Percentiles rank a stretch among this genome's conserved stretches.
Conservation (phyloP, 1,140 invertebrate species). For the Leptopilina boulardi region DNA sequence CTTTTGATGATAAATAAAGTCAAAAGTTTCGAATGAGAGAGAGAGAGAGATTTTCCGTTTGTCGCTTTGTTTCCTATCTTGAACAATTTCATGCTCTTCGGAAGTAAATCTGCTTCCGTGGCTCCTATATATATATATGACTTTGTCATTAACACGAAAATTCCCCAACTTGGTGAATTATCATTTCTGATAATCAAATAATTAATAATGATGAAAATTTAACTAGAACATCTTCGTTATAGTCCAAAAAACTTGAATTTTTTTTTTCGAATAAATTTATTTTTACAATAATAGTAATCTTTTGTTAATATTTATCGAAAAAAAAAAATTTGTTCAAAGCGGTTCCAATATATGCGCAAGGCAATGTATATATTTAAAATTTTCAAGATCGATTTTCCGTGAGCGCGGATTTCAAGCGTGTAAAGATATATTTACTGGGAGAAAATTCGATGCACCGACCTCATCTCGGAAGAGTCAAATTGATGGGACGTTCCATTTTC, state of each 20-base stretch:
- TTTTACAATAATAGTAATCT: too few relatives aligned
- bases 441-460: conserved; percentile 20
- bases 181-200: too few relatives aligned
- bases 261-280: not conserved
- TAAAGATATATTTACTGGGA: not conserved
- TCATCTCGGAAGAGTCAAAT: conserved; percentile 16
- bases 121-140: not conserved
- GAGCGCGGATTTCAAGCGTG: not conserved
- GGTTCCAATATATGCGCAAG: too few relatives aligned
- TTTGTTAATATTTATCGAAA: not conserved
- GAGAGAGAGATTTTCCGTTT: conserved; percentile 12
- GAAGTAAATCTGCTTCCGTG: not conserved
- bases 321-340: not conserved
- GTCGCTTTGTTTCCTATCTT: not conserved
- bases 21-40: not conserved
- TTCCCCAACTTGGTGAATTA: not conserved
- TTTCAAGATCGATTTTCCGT: not conserved
- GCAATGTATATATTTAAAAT: not conserved
- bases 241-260: not conserved
- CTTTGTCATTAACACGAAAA: not conserved
- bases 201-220: not conserved
- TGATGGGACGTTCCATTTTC: conserved; percentile 25
- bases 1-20: too few relatives aligned
- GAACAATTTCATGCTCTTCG: not conserved
- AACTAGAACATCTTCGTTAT: too few relatives aligned